Base-by-base conservation (phyloP, 2,888 invertebrate genomes). In the Athalia rosae region DNA sequence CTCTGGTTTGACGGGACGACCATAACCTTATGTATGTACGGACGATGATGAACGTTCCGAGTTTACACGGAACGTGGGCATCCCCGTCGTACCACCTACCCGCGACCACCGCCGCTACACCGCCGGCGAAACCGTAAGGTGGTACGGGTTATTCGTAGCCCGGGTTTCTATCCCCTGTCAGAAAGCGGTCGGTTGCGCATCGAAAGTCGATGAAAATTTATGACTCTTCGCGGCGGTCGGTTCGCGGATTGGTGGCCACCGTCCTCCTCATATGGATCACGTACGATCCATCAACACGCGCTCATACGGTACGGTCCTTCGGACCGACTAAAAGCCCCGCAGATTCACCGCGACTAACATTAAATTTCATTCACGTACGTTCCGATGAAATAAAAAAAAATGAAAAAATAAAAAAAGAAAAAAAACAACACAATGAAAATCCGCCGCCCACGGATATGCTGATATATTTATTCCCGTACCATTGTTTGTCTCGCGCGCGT, bases 191-290 rank as follows among this genome's bases (percentile, higher is more conserved):
- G 76, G 63, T 58, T 73, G 62, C 77, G 79, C 79, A 79, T 76
- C 80, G 79, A 76, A 67, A 77, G 77, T 77, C 79, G 82, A 81
- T 82, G 82, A 79, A 82, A 82, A 85, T 85, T 85, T 85, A 85
- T 84, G 82, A 84, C 78, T 83, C 61, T 62, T 59, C 47, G 74
- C 50, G 74, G 28, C 28, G 28, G 28, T 28, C 28, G 28, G 74
- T 62, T 9, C 11, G 11, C 48, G 61, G 48, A 74, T 61, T 59
- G 61, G 59, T 28, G 28, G 5, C 47, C 62, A 11, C 61, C 59
- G 50, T 58, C 15, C 28, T 28, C 28, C 28, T 28, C 28, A 28
- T n/a, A n/a, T 28, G 28, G 28, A 62, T 62, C 74, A 59, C 74
- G 74, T 74, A 61, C 62, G 61, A 74, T 74, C 74, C 61, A 74